phyloP scores from a whole-genome alignment of 2,888 invertebrate species.

The Ryuthela nishihirai region DNA sequence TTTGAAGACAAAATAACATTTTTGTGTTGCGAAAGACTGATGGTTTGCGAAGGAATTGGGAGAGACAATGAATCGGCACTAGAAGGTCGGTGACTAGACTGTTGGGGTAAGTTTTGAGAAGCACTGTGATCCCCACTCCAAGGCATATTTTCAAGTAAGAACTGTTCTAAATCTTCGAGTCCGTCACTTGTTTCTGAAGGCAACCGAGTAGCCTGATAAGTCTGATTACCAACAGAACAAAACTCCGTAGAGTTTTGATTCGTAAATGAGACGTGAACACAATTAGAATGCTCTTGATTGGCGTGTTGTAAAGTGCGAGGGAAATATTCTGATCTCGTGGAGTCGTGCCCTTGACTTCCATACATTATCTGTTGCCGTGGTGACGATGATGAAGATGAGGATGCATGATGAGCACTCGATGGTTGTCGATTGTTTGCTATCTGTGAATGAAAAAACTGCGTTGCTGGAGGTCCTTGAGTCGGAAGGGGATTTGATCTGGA shows the following conservation, averaged over 20 bases:
- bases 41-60: slow-evolving; percentile 16
- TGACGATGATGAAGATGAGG: slow-evolving; percentile 8
- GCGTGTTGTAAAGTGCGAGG: slow-evolving; percentile 13
- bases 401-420: slow-evolving; percentile 13
- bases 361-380: slow-evolving; percentile 6
- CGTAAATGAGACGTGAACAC: slow-evolving; percentile 18
- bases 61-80: slow-evolving; percentile 34
- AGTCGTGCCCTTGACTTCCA: slow-evolving; percentile 12
- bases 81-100: slow-evolving; percentile 28
- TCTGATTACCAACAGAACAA: slow-evolving; percentile 4
- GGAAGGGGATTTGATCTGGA: too few species aligned
- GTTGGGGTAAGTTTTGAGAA: slow-evolving; percentile 21
- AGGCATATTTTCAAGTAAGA: slow-evolving; percentile 30
- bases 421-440: slow-evolving; percentile 24
- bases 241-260: slow-evolving; percentile 19
- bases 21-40: slow-evolving; percentile 3
- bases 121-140: slow-evolving; percentile 28
- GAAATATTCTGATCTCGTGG: slow-evolving; percentile 19
- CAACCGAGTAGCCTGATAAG: slow-evolving; percentile 21
- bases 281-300: slow-evolving; percentile 17
- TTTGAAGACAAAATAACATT: slow-evolving; percentile 2
- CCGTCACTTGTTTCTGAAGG: slow-evolving; percentile 30
- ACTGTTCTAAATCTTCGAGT: slow-evolving; percentile 33
- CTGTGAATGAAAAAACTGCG: slow-evolving; percentile 31
- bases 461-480: slow-evolving; percentile 13